Evolutionary conservation across 2,113 vertebrate genomes (phyloP), one percentile per base, ranked within the genome.

Genomic region (Cyanistes caeruleus): DNA sequence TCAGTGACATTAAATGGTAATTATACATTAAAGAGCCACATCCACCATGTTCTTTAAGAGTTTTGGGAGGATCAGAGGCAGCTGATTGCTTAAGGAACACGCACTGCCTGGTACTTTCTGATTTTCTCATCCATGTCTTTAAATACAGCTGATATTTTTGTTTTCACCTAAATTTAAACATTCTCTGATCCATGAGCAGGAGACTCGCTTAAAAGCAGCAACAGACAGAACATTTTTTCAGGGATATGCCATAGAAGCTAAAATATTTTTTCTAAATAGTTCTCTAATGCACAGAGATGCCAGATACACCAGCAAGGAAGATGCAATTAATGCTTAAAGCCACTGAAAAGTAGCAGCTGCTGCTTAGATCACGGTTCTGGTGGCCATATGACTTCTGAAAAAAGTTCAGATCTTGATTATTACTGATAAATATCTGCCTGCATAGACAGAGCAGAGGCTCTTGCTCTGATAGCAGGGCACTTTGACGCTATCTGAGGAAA

Each of bases 91-190:
- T 69, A 73, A 95, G 60, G 74, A 90, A 82, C 84, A 82, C 16
- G 11, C n/a, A 77, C 69, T 87, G 72, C 88, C 18, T 95, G 22
- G 44, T 92, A 74, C 73, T 84, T 90, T 92, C 76, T 81, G 60
- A 70, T 80, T 95, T 79, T 81, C 80, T 92, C 67, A 87, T 89
- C 78, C 10, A 12, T 53, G 33, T 55, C 70, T 95, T 91, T 95
- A 95, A 94, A 91, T 85, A 83, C 80, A 91, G 51, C 25, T 83
- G 84, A 33, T 87, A 87, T 90, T 93, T 94, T 95, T 77, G 49
- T 92, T 96, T 94, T 88, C 67, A 86, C 79, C 89, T 94, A 94
- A 89, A 95, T 94, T 95, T 94, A 95, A 93, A 91, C 75, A 67
- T 75, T 90, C 82, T 80, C 48, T 88, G 39, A 77, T 93, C 87